These are phyloP conservation scores for Dendroctonus ponderosae DNA, from an alignment of 1,140 invertebrate species.

Conservation along the genomic window DNA sequence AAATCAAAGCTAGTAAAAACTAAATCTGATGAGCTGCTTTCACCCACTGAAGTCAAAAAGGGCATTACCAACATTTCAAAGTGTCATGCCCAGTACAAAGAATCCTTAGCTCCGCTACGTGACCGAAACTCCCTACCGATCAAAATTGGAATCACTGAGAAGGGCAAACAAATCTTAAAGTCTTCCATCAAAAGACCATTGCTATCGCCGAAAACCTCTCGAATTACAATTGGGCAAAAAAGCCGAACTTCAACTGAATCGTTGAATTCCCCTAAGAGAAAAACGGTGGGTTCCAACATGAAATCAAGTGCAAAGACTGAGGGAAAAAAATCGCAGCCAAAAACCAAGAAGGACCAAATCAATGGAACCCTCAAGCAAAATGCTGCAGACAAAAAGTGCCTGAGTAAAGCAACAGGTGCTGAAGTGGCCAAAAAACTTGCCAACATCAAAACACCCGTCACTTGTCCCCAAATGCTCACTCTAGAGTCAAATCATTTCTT, in stretches of 20 bases:
- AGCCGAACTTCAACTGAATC: too few species aligned
- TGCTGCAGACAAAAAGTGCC: conserved; percentile 40
- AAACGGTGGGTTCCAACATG: background rate
- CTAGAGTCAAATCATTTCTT: conserved; percentile 66
- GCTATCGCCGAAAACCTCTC: conserved; percentile 19
- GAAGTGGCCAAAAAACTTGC: conserved; percentile 43
- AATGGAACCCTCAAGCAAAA: conserved; percentile 44
- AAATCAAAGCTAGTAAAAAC: conserved; percentile 50
- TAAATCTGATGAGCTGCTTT: conserved; percentile 57
- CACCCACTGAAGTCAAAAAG: conserved; percentile 60
- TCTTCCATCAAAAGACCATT: conserved; percentile 17
- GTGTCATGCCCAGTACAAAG: conserved; percentile 47
- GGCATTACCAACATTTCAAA: conserved; percentile 54
- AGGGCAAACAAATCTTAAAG: conserved; percentile 51
- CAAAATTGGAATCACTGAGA: conserved; percentile 53
- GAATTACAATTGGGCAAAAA: background rate
- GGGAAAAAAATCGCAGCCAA: conserved; percentile 22
- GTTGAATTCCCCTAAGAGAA: too few species aligned
- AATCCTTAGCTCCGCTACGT: conserved; percentile 47
- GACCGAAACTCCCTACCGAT: conserved; percentile 48
- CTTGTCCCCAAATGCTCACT: conserved; percentile 57
- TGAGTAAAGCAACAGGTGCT: conserved; percentile 37
- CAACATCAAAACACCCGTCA: conserved; percentile 49
- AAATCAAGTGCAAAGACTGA: background rate
- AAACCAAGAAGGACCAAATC: conserved; percentile 46